phyloP scores from a whole-genome alignment of 2,113 vertebrate genomes.

The Hirundichthys speculiger region DNA sequence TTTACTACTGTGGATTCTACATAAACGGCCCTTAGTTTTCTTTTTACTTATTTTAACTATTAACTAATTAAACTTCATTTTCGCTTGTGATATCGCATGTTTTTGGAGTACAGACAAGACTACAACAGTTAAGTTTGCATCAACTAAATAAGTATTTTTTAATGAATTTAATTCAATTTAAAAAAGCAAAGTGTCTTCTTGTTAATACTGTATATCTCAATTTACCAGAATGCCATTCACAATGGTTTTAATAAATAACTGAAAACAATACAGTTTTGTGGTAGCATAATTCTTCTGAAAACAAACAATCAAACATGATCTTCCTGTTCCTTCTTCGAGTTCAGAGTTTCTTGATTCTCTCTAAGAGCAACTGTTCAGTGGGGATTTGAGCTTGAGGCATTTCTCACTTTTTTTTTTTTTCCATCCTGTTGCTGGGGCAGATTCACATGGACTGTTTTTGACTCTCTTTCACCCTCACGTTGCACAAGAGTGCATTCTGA shows the following conservation, averaged over 20 bases:
- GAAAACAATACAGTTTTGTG: neutral
- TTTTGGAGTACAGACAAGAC: neutral
- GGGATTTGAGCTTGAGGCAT: slow-evolving; percentile 21
- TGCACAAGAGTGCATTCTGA: slow-evolving; percentile 70
- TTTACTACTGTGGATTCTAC: slow-evolving; percentile 36
- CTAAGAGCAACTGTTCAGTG: slow-evolving; percentile 31
- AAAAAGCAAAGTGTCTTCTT: slow-evolving; percentile 9
- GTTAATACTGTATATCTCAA: neutral
- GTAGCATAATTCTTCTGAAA: slow-evolving; percentile 41
- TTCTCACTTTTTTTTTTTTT: slow-evolving; percentile 54
- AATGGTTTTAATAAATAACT: slow-evolving; percentile 23
- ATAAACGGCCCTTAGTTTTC: slow-evolving; percentile 13
- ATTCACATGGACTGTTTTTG: slow-evolving; percentile 73
- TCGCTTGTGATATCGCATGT: neutral
- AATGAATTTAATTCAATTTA: too few relatives aligned
- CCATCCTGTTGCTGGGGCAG: slow-evolving; percentile 45
- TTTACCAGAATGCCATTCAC: neutral
- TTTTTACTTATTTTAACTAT: slow-evolving; percentile 30
- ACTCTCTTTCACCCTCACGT: slow-evolving; percentile 60
- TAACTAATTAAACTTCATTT: slow-evolving; percentile 36
- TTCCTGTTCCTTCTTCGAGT: slow-evolving; percentile 27
- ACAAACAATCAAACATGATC: slow-evolving; percentile 19
- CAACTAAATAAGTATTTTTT: neutral
- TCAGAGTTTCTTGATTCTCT: slow-evolving; percentile 40
- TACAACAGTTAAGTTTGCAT: neutral